These are phyloP conservation scores for Babyrousa celebensis DNA, from an alignment of 2,797 vertebrate genomes.

Conservation along the genomic window DNA sequence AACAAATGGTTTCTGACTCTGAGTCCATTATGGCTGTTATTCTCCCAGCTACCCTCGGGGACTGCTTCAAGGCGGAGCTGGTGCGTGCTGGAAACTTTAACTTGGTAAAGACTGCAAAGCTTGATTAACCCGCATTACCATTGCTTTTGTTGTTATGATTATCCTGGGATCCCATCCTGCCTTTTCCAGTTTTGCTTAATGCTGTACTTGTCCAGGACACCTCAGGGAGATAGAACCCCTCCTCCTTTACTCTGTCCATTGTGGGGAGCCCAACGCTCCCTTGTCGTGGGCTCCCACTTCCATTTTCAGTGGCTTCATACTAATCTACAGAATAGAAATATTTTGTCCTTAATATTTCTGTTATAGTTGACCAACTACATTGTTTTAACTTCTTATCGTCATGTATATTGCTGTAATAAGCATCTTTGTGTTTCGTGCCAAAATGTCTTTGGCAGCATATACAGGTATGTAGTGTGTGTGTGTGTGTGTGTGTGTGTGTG, in stretches of 20 bases:
- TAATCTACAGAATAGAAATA: neutral
- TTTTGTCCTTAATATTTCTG: neutral
- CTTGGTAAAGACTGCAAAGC: slow-evolving; percentile 2
- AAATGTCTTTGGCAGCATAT: neutral
- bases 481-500: neutral
- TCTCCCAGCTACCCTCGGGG: neutral
- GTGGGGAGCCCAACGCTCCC: neutral
- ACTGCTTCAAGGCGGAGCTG: neutral
- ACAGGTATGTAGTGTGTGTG: neutral
- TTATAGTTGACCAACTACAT: neutral
- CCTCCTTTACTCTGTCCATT: neutral
- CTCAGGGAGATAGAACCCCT: neutral
- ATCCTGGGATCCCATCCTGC: neutral
- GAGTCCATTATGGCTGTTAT: neutral
- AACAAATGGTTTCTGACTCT: neutral
- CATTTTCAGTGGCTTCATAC: neutral
- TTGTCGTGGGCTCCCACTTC: neutral
- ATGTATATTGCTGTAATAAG: slow-evolving; percentile 35
- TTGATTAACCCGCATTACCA: neutral
- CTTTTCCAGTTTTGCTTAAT: neutral
- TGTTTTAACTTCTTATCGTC: slow-evolving; percentile 23
- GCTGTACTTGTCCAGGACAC: neutral
- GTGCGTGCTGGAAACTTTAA: neutral
- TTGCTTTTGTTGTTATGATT: neutral
- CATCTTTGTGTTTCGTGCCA: slow-evolving; percentile 52